These are phyloP conservation scores for Tonatia bakeri DNA, from an alignment of 2,113 vertebrate genomes.

Conservation along the genomic window DNA sequence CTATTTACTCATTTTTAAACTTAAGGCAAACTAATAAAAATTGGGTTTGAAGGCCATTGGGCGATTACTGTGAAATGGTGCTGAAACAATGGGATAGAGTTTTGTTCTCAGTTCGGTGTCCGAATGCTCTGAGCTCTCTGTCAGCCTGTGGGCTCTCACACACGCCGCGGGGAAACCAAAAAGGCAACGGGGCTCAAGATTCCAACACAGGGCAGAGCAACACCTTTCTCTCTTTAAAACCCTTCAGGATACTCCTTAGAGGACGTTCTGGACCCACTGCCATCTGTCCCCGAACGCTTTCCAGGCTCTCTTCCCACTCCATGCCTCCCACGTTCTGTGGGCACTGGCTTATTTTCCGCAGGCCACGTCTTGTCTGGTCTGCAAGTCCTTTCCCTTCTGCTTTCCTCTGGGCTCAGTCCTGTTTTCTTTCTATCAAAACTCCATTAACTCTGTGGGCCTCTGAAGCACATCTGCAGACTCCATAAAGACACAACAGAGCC, in stretches of 20 bases:
- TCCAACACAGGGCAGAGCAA: fast-evolving
- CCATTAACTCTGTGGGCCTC: neutral
- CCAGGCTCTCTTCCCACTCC: neutral
- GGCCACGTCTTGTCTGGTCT: fast-evolving
- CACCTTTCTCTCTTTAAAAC: neutral
- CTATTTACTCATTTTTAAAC: neutral
- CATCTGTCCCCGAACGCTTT: fast-evolving
- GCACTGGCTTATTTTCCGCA: fast-evolving
- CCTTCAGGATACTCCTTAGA: fast-evolving
- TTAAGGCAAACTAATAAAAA: neutral
- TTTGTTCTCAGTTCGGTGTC: fast-evolving
- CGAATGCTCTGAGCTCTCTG: fast-evolving
- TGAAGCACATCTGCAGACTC: neutral
- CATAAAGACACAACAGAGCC: neutral
- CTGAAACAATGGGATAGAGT: neutral
- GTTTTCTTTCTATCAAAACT: neutral
- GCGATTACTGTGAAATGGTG: neutral
- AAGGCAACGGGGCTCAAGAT: fast-evolving
- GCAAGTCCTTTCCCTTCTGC: neutral
- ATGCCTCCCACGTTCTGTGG: fast-evolving
- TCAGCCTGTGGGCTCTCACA: neutral
- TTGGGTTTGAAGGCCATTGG: neutral
- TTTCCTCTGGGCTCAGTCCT: neutral
- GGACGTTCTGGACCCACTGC: fast-evolving
- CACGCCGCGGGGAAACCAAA: fast-evolving